These are phyloP conservation scores for Euplexia lucipara DNA, from an alignment of 2,888 invertebrate species.

Conservation along the genomic window DNA sequence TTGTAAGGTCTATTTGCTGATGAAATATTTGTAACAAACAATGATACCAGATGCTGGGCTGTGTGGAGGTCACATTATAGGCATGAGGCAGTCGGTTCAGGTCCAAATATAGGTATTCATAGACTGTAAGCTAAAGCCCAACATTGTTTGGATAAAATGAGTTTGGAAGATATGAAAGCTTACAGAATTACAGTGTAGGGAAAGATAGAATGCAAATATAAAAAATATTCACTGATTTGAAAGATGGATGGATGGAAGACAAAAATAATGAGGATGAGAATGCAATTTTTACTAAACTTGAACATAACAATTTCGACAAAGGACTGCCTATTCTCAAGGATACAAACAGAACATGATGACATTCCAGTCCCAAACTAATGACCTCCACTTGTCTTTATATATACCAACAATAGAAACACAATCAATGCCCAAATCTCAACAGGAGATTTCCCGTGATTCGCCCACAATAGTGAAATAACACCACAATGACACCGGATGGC, in stretches of 20 bases:
- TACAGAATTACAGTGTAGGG: not conserved
- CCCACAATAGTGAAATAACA: conserved; percentile 67
- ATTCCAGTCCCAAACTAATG: conserved; percentile 37
- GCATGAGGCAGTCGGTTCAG: not conserved
- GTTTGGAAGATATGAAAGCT: not conserved
- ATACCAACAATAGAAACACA: conserved; percentile 53
- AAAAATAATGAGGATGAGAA: conserved; percentile 3
- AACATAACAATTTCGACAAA: not conserved
- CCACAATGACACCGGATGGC: conserved; percentile 84
- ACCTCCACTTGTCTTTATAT: conserved; percentile 50
- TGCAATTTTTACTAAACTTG: not conserved
- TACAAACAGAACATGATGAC: conserved; percentile 31
- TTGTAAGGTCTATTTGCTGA: not conserved
- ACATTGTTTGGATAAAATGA: no score
- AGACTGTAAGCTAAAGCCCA: not conserved
- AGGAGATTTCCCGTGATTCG: conserved; percentile 57
- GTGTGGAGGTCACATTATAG: not conserved
- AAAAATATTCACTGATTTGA: not conserved
- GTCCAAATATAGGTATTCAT: no score
- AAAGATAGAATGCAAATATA: not conserved
- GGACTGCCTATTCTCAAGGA: not conserved
- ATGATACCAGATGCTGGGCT: no score
- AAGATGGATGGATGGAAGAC: not conserved
- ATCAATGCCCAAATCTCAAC: conserved; percentile 56
- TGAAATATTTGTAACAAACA: not conserved